Evolutionary conservation across 2,797 vertebrate species (phyloP).

Genomic region (Cossypha dichroa): DNA sequence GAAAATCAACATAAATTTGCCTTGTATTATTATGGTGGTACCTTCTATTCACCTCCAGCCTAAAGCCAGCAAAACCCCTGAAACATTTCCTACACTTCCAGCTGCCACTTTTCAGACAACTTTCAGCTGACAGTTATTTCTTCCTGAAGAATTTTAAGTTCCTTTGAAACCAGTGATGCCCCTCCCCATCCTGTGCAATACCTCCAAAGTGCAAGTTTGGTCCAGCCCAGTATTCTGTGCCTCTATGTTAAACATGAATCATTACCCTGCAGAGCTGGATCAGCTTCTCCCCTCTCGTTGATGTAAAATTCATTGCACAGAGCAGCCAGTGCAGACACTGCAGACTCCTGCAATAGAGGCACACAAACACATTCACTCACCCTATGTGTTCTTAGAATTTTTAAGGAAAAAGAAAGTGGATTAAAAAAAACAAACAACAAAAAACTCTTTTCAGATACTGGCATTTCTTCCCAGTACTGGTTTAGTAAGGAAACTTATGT

Average conservation of each 20-base stretch:
- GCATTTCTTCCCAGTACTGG: not conserved
- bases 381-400: not conserved
- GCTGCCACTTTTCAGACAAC: not conserved
- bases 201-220: not conserved
- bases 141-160: not conserved
- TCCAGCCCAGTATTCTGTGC: conserved; percentile 12
- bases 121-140: not conserved
- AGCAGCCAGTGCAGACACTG: conserved; percentile 83
- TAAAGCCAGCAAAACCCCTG: not conserved
- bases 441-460: not conserved
- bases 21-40: not conserved
- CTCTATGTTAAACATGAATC: conserved; percentile 16
- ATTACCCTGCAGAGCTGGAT: conserved; percentile 83
- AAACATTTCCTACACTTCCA: not conserved
- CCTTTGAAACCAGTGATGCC: not conserved
- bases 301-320: conserved; percentile 87
- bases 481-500: not conserved
- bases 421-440: not conserved
- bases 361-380: not conserved
- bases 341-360: conserved; percentile 77
- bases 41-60: not conserved
- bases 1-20: not conserved
- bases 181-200: not conserved
- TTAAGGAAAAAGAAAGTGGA: not conserved
- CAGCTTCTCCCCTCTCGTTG: conserved; percentile 71